phyloP scores from a whole-genome alignment of 1,140 invertebrate species.

The Drosophila obscura region DNA sequence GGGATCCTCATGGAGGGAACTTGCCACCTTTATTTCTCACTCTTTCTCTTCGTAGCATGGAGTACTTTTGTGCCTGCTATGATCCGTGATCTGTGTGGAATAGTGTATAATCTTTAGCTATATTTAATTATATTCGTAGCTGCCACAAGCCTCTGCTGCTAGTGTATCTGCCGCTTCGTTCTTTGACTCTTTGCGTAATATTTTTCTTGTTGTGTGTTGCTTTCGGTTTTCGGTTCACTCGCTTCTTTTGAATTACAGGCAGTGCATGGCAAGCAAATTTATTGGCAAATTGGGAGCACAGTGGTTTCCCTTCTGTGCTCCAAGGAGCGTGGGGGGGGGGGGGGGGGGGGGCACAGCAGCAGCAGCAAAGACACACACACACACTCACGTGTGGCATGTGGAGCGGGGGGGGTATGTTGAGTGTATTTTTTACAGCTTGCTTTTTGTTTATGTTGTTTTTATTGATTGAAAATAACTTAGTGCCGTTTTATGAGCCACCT shows the following conservation, averaged over 20 bases:
- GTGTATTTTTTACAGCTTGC: slow-evolving; percentile 80
- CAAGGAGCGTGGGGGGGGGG: neutral
- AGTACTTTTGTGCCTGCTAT: no score
- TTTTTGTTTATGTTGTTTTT: slow-evolving; percentile 81
- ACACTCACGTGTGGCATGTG: no score
- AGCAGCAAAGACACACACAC: no score
- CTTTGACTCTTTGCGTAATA: neutral
- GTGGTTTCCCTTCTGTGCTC: slow-evolving; percentile 55
- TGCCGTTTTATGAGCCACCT: slow-evolving; percentile 68
- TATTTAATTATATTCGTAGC: no score
- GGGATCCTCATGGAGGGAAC: no score
- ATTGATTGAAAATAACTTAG: slow-evolving; percentile 82
- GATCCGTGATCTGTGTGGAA: no score
- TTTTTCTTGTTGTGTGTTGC: slow-evolving; percentile 13
- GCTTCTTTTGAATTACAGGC: slow-evolving; percentile 68
- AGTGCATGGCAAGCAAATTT: slow-evolving; percentile 78
- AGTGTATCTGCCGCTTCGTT: no score
- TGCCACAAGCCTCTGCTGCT: no score
- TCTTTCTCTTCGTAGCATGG: no score
- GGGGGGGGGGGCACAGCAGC: slow-evolving; percentile 9
- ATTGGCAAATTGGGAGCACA: slow-evolving; percentile 81
- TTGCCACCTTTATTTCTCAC: no score
- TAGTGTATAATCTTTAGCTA: no score
- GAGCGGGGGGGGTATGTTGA: slow-evolving; percentile 35
- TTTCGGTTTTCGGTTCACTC: slow-evolving; percentile 33